phyloP scores from a whole-genome alignment of 37 sponge, comb jelly and placozoan genomes.

The Dysidea cf. avara region DNA sequence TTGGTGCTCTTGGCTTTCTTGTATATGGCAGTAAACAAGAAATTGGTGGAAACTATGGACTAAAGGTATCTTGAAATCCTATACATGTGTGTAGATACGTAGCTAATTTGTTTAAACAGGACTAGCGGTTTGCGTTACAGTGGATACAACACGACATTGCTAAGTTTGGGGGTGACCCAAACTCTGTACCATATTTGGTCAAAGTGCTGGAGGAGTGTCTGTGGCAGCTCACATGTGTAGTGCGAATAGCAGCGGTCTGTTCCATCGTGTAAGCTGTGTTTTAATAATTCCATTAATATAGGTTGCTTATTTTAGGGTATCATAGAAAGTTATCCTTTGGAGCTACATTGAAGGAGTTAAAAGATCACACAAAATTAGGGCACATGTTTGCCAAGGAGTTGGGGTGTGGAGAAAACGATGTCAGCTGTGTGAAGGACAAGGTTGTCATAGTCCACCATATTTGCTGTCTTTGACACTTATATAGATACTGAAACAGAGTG shows the following conservation, averaged over 20 bases:
- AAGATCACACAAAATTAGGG: constrained; percentile 52
- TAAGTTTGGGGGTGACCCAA: constrained; percentile 77
- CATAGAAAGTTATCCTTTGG: constrained; percentile 76
- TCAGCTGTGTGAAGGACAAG: constrained; percentile 49
- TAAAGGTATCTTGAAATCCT: constrained; percentile 39
- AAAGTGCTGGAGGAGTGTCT: constrained; percentile 87
- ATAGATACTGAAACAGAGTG: too few species aligned
- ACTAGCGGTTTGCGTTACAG: constrained; percentile 71
- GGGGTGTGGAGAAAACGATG: constrained; percentile 53
- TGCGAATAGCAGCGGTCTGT: constrained; percentile 66
- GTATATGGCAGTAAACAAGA: constrained; percentile 38
- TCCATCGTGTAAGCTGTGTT: constrained; percentile 53
- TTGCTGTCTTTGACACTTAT: too few species aligned
- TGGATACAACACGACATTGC: constrained; percentile 82
- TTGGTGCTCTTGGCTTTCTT: constrained; percentile 78
- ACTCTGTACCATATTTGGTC: constrained; percentile 77
- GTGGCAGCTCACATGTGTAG: constrained; percentile 63
- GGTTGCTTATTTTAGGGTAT: constrained; percentile 44
- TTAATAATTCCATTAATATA: not conserved
- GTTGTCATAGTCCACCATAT: constrained; percentile 1
- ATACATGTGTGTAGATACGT: too few species aligned
- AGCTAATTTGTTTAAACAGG: constrained; percentile 24
- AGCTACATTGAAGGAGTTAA: constrained; percentile 32
- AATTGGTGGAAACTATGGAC: constrained; percentile 62
- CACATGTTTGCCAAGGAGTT: constrained; percentile 58